Conservation (phyloP, 2,797 vertebrate genomes). For the Pangasius krempfi region DNA sequence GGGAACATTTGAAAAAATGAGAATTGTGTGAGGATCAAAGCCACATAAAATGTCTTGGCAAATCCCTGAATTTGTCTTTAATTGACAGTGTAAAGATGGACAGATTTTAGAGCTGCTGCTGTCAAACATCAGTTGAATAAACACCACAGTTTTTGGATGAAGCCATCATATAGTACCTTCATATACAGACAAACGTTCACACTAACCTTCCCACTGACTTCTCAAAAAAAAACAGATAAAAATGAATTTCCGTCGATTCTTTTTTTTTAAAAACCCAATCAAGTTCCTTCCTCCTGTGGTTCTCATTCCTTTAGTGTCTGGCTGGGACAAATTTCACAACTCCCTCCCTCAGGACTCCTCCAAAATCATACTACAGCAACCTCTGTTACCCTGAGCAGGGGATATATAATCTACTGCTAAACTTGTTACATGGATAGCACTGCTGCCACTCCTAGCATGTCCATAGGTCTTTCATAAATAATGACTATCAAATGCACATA, state of each 20-base stretch:
- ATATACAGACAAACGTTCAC: not conserved
- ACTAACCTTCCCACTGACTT: not conserved
- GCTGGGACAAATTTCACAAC: not conserved
- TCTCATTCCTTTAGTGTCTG: not conserved
- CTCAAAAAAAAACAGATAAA: not conserved
- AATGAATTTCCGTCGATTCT: not conserved
- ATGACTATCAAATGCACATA: not conserved
- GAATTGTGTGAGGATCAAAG: not conserved
- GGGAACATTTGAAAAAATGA: not conserved
- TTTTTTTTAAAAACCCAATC: not conserved
- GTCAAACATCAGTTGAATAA: not conserved
- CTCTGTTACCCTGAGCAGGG: not conserved
- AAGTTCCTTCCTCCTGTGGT: not conserved
- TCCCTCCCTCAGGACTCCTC: not conserved
- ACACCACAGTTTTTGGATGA: not conserved
- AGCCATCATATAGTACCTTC: not conserved
- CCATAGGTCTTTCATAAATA: not conserved
- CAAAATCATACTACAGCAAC: not conserved
- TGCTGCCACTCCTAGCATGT: not conserved
- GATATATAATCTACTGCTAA: not conserved
- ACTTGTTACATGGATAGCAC: not conserved
- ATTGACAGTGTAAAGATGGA: not conserved
- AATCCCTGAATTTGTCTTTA: slow-evolving; percentile 8
- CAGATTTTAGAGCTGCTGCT: not conserved
- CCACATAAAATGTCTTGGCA: not conserved